These are phyloP conservation scores for Sphinx pinastri DNA, from an alignment of 2,888 invertebrate genomes.

Conservation along the genomic window DNA sequence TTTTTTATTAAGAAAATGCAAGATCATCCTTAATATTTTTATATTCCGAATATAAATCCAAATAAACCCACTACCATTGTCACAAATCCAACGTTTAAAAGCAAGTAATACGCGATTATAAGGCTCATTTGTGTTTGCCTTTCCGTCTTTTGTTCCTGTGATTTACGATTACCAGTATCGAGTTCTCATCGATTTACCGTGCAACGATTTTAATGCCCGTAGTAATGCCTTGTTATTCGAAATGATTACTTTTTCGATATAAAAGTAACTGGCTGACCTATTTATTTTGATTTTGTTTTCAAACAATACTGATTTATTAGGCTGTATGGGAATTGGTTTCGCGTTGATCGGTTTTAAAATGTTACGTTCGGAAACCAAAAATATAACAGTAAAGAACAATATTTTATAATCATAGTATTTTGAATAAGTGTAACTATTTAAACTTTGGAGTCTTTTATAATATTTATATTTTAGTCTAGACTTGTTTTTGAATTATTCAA, in stretches of 20 bases:
- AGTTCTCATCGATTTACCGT: slow-evolving; percentile 64
- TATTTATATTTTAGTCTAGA: no score
- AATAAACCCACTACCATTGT: slow-evolving; percentile 11
- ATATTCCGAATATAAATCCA: slow-evolving; percentile 10
- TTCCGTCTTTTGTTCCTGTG: slow-evolving; percentile 79
- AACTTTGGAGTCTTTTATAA: no score
- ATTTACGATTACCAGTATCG: slow-evolving; percentile 73
- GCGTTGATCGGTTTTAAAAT: slow-evolving; percentile 2
- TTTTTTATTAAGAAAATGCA: not conserved
- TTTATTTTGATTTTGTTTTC: slow-evolving; percentile 24
- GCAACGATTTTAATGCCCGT: slow-evolving; percentile 56
- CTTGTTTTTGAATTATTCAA: no score
- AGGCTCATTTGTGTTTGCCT: slow-evolving; percentile 79
- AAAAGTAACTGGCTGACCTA: slow-evolving; percentile 33
- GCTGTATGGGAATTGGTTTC: slow-evolving; percentile 17
- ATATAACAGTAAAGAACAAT: not conserved
- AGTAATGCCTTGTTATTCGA: slow-evolving; percentile 55
- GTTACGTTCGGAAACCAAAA: not conserved
- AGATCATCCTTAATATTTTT: not conserved
- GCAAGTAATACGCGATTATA: slow-evolving; percentile 59
- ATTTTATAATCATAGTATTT: no score
- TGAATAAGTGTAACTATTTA: no score
- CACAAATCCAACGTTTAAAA: slow-evolving; percentile 15
- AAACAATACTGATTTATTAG: slow-evolving; percentile 28
- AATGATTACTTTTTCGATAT: slow-evolving; percentile 42